A percentile compares a stretch with the other conserved stretches of the same genome.
Conservation (phyloP, 2,888 invertebrate species). For the Tetanocera ferruginea region DNA sequence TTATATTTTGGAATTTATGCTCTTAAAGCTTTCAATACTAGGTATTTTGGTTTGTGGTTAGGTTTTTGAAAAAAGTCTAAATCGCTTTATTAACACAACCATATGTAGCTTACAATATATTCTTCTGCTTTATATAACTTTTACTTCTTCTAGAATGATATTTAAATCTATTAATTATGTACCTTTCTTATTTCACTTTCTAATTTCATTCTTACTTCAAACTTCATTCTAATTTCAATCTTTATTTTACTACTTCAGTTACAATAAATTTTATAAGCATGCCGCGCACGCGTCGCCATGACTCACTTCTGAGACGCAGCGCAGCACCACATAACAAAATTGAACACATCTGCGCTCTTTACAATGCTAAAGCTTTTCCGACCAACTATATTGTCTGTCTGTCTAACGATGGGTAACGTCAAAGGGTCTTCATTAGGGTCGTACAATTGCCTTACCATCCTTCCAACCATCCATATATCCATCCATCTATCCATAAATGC, state of each 20-base stretch:
- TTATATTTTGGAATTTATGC: too few species aligned
- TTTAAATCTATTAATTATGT: too few species aligned
- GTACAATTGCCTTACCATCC: background rate
- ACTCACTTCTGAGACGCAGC: conserved; percentile 7
- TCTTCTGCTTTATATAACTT: too few species aligned
- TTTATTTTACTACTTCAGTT: conserved; percentile 1
- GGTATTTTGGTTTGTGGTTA: too few species aligned
- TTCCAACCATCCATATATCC: background rate
- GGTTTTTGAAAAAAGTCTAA: too few species aligned
- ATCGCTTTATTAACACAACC: too few species aligned
- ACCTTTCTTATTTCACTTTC: too few species aligned
- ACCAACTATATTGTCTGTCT: background rate
- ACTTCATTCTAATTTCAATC: conserved; percentile 13
- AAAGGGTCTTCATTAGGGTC: conserved; percentile 9
- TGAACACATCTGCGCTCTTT: conserved; percentile 44
- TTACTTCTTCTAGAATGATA: too few species aligned
- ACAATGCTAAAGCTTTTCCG: conserved; percentile 32
- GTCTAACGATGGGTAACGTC: background rate
- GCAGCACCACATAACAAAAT: background rate
- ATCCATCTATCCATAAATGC: background rate
- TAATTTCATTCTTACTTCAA: too few species aligned
- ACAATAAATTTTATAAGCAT: conserved; percentile 43
- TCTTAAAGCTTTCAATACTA: too few species aligned
- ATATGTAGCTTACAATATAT: too few species aligned
- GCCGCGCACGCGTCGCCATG: conserved; percentile 55